phyloP scores from a whole-genome alignment of 1,140 invertebrate species.

The Atopsyche davidsoni region DNA sequence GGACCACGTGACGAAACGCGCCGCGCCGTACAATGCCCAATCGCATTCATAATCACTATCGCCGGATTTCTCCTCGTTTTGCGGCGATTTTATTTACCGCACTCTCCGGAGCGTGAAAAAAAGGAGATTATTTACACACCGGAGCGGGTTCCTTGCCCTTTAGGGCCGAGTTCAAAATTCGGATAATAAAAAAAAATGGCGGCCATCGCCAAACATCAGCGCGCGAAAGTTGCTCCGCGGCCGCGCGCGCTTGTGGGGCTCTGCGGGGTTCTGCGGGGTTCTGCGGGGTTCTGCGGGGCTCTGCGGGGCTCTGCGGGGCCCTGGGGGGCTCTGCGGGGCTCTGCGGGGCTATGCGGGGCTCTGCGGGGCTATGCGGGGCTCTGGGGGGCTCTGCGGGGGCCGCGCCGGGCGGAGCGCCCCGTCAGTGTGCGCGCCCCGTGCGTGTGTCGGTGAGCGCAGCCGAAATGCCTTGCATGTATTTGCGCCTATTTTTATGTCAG shows the following conservation, averaged over 20 bases:
- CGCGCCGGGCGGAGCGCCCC: too few relatives aligned
- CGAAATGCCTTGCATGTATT: background rate
- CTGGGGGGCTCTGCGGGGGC: too few relatives aligned
- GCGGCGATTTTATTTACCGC: constrained; percentile 7
- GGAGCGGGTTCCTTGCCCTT: constrained; percentile 27
- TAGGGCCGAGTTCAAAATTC: constrained; percentile 29
- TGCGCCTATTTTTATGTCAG: constrained; percentile 5
- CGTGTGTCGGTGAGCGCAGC: background rate
- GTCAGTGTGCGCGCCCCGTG: constrained; percentile 1
- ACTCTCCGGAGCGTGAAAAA: constrained; percentile 14
- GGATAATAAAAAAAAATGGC: constrained; percentile 18
- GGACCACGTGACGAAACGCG: too few relatives aligned
- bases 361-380: too few relatives aligned
- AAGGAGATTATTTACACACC: constrained; percentile 15
- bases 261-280: background rate
- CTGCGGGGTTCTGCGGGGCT: background rate
- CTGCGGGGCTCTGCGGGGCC: background rate
- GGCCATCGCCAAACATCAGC: constrained; percentile 28
- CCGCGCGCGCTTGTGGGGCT: background rate
- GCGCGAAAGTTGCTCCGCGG: constrained; percentile 25
- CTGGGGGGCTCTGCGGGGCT: too few relatives aligned
- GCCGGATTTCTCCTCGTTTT: background rate
- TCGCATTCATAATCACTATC: background rate
- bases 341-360: too few relatives aligned
- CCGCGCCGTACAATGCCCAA: constrained; percentile 2